A percentile compares a stretch with the other conserved stretches of the same genome.
Evolutionary conservation across 1,140 invertebrate species (phyloP).

Genomic region (Psix sp.): DNA sequence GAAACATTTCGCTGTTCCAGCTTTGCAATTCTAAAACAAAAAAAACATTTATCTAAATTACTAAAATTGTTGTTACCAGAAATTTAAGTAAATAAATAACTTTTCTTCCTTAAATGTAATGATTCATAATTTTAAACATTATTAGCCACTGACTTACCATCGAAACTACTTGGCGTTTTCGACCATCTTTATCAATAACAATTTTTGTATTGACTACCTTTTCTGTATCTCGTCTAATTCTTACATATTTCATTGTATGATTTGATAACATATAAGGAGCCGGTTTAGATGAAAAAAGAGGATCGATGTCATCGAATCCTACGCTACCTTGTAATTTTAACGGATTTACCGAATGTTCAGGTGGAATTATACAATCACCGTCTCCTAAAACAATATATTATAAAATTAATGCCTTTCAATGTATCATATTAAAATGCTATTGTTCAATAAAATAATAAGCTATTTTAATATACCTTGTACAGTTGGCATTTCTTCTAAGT

Average conservation of each 20-base stretch:
- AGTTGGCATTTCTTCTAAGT: slow-evolving; percentile 87
- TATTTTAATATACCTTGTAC: slow-evolving; percentile 86
- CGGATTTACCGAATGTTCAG: slow-evolving; percentile 82
- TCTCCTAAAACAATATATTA: slow-evolving; percentile 38
- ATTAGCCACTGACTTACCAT: slow-evolving; percentile 79
- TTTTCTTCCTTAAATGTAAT: no score
- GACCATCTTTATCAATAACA: slow-evolving; percentile 83
- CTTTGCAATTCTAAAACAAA: slow-evolving; percentile 83
- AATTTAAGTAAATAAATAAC: no score
- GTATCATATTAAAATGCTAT: no score
- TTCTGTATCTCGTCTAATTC: slow-evolving; percentile 83
- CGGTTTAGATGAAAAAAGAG: slow-evolving; percentile 54
- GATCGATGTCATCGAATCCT: slow-evolving; percentile 75
- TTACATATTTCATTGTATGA: slow-evolving; percentile 66
- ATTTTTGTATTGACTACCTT: slow-evolving; percentile 84
- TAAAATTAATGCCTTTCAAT: not conserved
- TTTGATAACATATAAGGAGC: slow-evolving; percentile 58
- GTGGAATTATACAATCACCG: slow-evolving; percentile 80
- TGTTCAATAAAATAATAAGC: no score
- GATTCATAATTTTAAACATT: no score
- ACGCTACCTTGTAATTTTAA: slow-evolving; percentile 80
- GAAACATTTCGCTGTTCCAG: slow-evolving; percentile 90
- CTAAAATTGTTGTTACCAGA: no score
- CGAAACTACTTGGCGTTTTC: slow-evolving; percentile 84
- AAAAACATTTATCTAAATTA: not conserved